A percentile compares a stretch with the other conserved stretches of the same genome.
These are phyloP conservation scores for Conomelus anceps DNA, from an alignment of 2,888 invertebrate species.

Conservation along the genomic window DNA sequence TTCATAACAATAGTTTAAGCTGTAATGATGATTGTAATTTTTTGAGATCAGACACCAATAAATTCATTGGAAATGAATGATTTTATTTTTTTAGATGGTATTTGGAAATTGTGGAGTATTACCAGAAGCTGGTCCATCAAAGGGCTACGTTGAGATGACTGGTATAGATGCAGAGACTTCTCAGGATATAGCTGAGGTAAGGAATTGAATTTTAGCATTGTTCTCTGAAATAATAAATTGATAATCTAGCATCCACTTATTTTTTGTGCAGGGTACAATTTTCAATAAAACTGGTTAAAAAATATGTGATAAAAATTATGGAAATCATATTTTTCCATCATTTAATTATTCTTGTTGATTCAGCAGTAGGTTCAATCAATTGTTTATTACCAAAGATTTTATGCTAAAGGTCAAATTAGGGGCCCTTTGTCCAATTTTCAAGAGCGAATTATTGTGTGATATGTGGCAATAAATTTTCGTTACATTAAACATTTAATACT, in stretches of 20 bases:
- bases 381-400: too few relatives aligned
- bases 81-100: conserved; percentile 62
- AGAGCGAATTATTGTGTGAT: too few relatives aligned
- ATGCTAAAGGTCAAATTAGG: too few relatives aligned
- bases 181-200: conserved; percentile 73
- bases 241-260: background rate
- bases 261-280: background rate
- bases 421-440: too few relatives aligned
- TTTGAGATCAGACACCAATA: background rate
- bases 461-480: too few relatives aligned
- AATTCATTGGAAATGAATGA: background rate
- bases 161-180: conserved; percentile 91
- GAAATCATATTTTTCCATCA: background rate
- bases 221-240: background rate
- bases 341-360: too few relatives aligned
- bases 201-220: background rate
- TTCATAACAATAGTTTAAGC: too few relatives aligned
- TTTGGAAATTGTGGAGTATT: conserved; percentile 93
- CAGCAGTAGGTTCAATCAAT: too few relatives aligned
- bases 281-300: background rate
- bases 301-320: background rate
- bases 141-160: conserved; percentile 96
- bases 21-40: too few relatives aligned
- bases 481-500: too few relatives aligned
- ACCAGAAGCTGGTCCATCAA: conserved; percentile 63